A percentile compares a stretch with the other conserved stretches of the same genome.
phyloP scores from a whole-genome alignment of 2,888 invertebrate genomes.

The Cryptus viduatorius region DNA sequence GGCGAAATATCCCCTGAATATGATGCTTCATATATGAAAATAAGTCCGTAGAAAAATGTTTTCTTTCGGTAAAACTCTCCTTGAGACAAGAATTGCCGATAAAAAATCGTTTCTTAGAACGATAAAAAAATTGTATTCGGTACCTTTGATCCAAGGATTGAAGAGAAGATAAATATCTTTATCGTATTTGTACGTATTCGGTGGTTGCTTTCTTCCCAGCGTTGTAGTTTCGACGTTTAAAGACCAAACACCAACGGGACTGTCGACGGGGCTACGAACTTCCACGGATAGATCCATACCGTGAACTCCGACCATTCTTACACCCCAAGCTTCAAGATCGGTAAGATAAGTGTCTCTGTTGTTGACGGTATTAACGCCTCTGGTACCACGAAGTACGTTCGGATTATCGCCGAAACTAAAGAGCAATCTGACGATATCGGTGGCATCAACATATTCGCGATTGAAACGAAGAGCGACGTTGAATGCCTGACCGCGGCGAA shows the following conservation, averaged over 20 bases:
- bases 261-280: constrained; percentile 88
- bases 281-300: constrained; percentile 83
- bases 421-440: constrained; percentile 89
- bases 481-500: constrained; percentile 91
- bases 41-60: too few relatives aligned
- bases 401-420: constrained; percentile 88
- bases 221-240: constrained; percentile 88
- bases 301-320: constrained; percentile 79
- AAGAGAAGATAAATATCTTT: constrained; percentile 91
- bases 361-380: constrained; percentile 84
- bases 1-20: neutral
- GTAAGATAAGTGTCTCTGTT: constrained; percentile 76
- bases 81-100: neutral
- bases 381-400: constrained; percentile 86
- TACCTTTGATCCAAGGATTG: constrained; percentile 94
- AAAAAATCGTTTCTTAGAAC: neutral
- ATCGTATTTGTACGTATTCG: constrained; percentile 87
- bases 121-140: constrained; percentile 47
- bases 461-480: constrained; percentile 89
- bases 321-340: constrained; percentile 84
- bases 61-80: too few relatives aligned
- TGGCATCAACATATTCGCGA: constrained; percentile 87
- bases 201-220: constrained; percentile 83
- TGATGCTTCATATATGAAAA: too few relatives aligned
- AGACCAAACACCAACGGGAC: constrained; percentile 90